Evolutionary conservation across 2,113 vertebrate species (phyloP), one percentile per base, ranked within the genome.

Genomic region (Amphiprion percula): DNA sequence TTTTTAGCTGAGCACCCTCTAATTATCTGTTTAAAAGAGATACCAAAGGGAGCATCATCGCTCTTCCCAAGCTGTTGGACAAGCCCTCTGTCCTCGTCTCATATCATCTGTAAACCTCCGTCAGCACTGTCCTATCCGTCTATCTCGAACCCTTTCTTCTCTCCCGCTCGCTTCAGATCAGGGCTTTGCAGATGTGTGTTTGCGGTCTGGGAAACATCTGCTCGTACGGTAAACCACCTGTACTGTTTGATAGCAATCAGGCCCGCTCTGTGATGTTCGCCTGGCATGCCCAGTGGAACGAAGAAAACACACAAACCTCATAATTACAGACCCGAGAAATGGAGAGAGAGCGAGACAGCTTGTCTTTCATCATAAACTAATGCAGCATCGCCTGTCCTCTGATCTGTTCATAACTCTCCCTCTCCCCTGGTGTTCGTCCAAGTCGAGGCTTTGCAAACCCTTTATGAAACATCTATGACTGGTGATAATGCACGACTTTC

Each of bases 301-400:
- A 78, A 69, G 73, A 80, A 82, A 87, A 77, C 74, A 64, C 68
- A 58, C 73, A 79, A 84, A 83, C 68, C 75, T 88, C 62, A 65
- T 90, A 90, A 92, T 92, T 88, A 91, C 91, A 91, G 88, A 83
- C 33, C 83, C 41, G 72, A 65, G 71, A 55, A 80, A 54, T 1
- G 41, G 53, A 77, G 71, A 50, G 64, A 68, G 79, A 63, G 74
- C 63, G 49, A 77, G 67, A 55, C 73, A 44, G 84, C 79, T 83
- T 68, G 87, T 90, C 88, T 91, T 88, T 91, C 88, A 90, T 90
- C 84, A 74, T 68, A 87, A 90, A 87, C 79, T 88, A 90, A 90
- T 89, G 78, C 77, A 68, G 69, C 74, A 49, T 70, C 9, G 50
- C 71, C 59, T 33, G 1, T 72, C 74, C 67, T 83, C 72, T 84